Evolutionary conservation across 2,888 invertebrate species (phyloP).

Genomic region (Troides aeacus): DNA sequence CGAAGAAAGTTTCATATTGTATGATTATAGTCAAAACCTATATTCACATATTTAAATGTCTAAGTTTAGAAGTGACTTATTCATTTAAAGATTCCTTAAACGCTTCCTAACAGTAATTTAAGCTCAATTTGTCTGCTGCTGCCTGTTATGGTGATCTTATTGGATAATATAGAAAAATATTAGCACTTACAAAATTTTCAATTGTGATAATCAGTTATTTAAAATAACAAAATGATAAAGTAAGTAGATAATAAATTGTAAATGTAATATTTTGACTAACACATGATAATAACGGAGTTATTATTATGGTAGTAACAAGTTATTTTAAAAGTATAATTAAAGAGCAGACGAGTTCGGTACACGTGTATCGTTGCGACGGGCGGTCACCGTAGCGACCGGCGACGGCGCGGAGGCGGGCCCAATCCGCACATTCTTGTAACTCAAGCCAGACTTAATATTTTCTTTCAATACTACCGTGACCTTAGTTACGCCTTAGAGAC

Average conservation of each 20-base stretch:
- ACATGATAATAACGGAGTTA: background rate
- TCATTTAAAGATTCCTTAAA: slow-evolving; percentile 54
- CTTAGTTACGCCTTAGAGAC: slow-evolving; percentile 3
- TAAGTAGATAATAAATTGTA: too few species aligned
- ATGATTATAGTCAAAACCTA: background rate
- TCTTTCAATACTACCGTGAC: slow-evolving; percentile 15
- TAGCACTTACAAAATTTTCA: background rate
- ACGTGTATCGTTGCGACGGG: slow-evolving; percentile 53
- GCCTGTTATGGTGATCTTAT: too few species aligned
- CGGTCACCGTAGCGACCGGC: slow-evolving; percentile 66
- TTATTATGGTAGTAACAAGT: slow-evolving; percentile 30
- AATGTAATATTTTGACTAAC: background rate
- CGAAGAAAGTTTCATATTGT: slow-evolving; percentile 5
- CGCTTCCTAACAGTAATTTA: slow-evolving; percentile 40
- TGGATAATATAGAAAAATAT: too few species aligned
- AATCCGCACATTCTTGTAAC: slow-evolving; percentile 14
- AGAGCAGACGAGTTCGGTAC: slow-evolving; percentile 35
- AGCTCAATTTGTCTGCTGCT: slow-evolving; percentile 29
- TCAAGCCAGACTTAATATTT: slow-evolving; percentile 21
- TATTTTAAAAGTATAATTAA: slow-evolving; percentile 37
- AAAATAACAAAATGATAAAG: too few species aligned
- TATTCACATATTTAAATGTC: slow-evolving; percentile 3
- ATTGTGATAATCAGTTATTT: background rate
- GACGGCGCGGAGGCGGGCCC: slow-evolving; percentile 52
- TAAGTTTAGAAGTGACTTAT: slow-evolving; percentile 50